Evolutionary conservation across 2,888 invertebrate genomes (phyloP).

Genomic region (Eilema griseolum): DNA sequence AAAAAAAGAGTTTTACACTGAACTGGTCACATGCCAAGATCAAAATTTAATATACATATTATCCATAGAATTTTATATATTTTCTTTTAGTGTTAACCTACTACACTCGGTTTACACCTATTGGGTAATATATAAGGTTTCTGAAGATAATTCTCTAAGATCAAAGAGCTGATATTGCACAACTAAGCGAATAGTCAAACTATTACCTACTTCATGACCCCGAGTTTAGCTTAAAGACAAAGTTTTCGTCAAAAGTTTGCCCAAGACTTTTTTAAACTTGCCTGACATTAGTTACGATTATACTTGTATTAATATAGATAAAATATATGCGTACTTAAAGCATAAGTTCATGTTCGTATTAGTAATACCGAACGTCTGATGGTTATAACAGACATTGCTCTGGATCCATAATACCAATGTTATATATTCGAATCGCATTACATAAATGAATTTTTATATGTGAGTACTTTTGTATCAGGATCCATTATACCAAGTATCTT

Average conservation of each 20-base stretch:
- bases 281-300: background rate
- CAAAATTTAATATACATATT: no score
- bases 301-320: background rate
- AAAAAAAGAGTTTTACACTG: no score
- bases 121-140: background rate
- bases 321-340: background rate
- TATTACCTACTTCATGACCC: background rate
- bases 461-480: background rate
- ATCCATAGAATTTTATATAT: no score
- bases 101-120: no score
- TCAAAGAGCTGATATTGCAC: background rate
- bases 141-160: background rate
- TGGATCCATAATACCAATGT: conserved; percentile 69
- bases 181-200: background rate
- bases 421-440: conserved; percentile 68
- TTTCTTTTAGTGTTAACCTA: no score
- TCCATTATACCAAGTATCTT: background rate
- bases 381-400: conserved; percentile 69
- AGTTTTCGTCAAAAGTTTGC: background rate
- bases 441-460: conserved; percentile 60
- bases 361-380: conserved; percentile 35
- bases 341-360: conserved; percentile 17
- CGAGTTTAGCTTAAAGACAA: background rate
- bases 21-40: no score
- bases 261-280: background rate